Base-by-base conservation (phyloP, 2,113 vertebrate species). In the Proteles cristata region DNA sequence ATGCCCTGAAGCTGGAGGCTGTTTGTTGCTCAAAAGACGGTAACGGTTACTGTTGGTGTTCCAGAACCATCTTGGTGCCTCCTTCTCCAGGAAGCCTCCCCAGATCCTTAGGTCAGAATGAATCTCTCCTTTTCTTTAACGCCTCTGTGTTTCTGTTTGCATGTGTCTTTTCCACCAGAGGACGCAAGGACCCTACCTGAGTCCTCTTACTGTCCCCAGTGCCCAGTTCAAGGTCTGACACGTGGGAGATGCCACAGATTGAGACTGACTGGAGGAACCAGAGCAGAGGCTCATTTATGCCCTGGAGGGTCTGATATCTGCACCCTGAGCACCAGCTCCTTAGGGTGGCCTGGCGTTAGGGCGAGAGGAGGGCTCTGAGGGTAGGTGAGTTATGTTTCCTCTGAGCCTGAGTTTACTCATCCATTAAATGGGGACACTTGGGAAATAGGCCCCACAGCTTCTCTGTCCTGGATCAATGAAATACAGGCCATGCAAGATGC, bases 61-160 rank as follows among this genome's bases (percentile, higher is more conserved):
- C 61, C 35, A 95, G 88, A 43, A 23, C 28, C 5, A 5, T 35
- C 28, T 39, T 11, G 9, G 16, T 23, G 11, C 48, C 31, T 55
- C 94, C 80, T 93, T 58, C 82, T 92, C 83, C 65, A 63, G 90
- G 90, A 92, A 94, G 93, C 26, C 69, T 61, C 45, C 93, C 45
- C 11, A 16, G 79, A 71, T n/a, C 45, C 35, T 50, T n/a, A 26
- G 63, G 53, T 63, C 71, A 68, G 90, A 77, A 39, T 0, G 4
- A 85, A n/a, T 53, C 61, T 71, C 80, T 85, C 50, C 58, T 50
- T 33, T 33, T 85, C 23, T 4, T 63, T 31, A 50, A 50, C 25
- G 45, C 80, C 74, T 76, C 23, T 81, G 65, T n/a, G 48, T 79
- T 92, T 87, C 85, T 71, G 45, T 90, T 66, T 12, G 26, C n/a